Evolutionary conservation across 2,797 vertebrate genomes (phyloP), one percentile per base, ranked within the genome.

Genomic region (Muscicapa striata): DNA sequence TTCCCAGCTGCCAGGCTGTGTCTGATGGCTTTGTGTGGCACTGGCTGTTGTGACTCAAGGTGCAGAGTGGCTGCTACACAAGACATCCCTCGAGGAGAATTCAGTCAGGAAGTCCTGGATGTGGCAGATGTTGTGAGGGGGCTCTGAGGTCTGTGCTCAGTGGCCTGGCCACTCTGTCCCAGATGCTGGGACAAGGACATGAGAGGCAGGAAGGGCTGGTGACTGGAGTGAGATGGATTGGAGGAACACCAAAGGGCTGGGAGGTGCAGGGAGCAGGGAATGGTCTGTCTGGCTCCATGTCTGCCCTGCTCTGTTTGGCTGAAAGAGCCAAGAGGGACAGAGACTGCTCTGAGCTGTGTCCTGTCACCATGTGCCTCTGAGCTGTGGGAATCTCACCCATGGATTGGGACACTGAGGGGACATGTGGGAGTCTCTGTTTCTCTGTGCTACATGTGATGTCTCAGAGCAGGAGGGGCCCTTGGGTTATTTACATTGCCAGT

Each of bases 361-460:
- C 64, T 87, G 64, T 73, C 48, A 81, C 38, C 22, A 67, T 0
- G 0, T 55, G 45, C 43, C 40, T 92, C 84, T 74, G 66, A 85
- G 26, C 69, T 1, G 2, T 38, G 58, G 66, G 62, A 75, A 70
- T 24, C 36, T 80, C 0, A 0, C 18, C 52, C 30, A 11, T n/a
- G 30, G 26, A n/a, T 26, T 84, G 73, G 55, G 43, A 70, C 16
- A 10, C 20, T 12, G 58, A 83, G 27, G 52, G 58, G 52, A 70
- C 41, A 68, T 30, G 4, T 2, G 18, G 59, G 13, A 36, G 26
- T 48, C 34, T 40, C 27, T 73, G 73, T 48, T 81, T 64, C 49
- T 77, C 24, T 79, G 41, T 63, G 40, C 30, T 27, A 34, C 12
- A 17, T 69, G 46, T 34, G 54, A 81, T 83, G 73, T 69, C 64